A percentile compares a stretch with the other conserved stretches of the same genome.
These are phyloP conservation scores for Tuberolachnus salignus DNA, from an alignment of 2,888 invertebrate genomes.

Conservation along the genomic window DNA sequence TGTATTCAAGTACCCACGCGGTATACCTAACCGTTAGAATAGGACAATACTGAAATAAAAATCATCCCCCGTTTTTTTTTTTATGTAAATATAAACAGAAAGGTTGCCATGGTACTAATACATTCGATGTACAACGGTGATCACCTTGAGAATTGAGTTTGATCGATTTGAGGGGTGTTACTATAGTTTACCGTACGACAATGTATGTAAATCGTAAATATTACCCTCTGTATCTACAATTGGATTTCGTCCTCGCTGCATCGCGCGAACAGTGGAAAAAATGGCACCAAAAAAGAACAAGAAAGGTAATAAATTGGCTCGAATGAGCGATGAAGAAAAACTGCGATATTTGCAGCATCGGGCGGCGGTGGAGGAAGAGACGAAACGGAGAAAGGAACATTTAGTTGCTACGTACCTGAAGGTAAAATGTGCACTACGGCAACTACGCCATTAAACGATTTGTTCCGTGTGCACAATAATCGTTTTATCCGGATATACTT, in stretches of 20 bases:
- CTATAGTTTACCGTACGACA: no score
- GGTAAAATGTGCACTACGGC: slow-evolving; percentile 64
- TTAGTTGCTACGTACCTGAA: slow-evolving; percentile 80
- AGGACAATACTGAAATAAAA: no score
- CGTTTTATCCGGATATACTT: slow-evolving; percentile 53
- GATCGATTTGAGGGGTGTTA: background rate
- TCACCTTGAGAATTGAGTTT: background rate
- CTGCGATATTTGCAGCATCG: slow-evolving; percentile 80
- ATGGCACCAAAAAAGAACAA: slow-evolving; percentile 71
- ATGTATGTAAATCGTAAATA: no score
- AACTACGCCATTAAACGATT: no score
- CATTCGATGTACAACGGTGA: no score
- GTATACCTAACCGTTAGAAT: no score
- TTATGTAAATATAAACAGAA: no score
- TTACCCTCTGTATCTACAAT: no score
- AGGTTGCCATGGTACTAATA: background rate
- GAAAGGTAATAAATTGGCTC: slow-evolving; percentile 76
- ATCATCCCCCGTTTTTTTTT: no score
- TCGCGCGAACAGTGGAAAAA: slow-evolving; percentile 36
- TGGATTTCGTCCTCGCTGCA: background rate
- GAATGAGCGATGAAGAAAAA: slow-evolving; percentile 85
- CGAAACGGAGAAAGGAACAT: slow-evolving; percentile 78
- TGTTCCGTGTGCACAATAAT: background rate
- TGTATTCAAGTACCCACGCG: no score
- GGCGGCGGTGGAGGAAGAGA: slow-evolving; percentile 83